Evolutionary conservation across 1,140 invertebrate species (phyloP).

Genomic region (Mactra quadrangularis): DNA sequence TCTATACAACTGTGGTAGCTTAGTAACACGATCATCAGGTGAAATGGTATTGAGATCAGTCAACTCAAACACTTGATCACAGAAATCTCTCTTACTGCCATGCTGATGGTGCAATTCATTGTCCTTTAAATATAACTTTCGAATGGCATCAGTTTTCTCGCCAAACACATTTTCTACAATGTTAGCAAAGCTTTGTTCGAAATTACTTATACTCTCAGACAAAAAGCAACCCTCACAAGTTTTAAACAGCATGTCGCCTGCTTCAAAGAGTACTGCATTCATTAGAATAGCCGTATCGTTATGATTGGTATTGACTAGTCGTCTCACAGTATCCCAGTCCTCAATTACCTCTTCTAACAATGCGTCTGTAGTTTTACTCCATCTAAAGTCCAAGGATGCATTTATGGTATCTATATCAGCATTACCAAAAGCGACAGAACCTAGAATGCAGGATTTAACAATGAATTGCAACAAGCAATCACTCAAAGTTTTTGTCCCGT

Average conservation of each 20-base stretch:
- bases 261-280: not conserved
- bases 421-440: slow-evolving; percentile 13
- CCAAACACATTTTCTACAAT: too few species aligned
- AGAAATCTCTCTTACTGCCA: too few species aligned
- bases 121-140: too few species aligned
- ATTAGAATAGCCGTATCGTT: not conserved
- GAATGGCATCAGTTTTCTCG: too few species aligned
- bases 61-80: not conserved
- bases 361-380: not conserved
- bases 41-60: not conserved
- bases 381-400: too few species aligned
- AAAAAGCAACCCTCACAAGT: not conserved
- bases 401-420: not conserved
- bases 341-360: slow-evolving; percentile 7
- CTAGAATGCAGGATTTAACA: not conserved
- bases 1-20: not conserved
- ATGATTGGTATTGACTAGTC: not conserved
- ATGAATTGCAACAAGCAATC: slow-evolving; percentile 2
- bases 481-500: too few species aligned
- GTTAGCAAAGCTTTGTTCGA: too few species aligned
- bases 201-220: too few species aligned
- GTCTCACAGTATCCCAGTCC: not conserved
- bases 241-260: not conserved
- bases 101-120: too few species aligned
- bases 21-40: not conserved